Base-by-base conservation (phyloP, 2,888 invertebrate genomes). In the Lagria hirta region DNA sequence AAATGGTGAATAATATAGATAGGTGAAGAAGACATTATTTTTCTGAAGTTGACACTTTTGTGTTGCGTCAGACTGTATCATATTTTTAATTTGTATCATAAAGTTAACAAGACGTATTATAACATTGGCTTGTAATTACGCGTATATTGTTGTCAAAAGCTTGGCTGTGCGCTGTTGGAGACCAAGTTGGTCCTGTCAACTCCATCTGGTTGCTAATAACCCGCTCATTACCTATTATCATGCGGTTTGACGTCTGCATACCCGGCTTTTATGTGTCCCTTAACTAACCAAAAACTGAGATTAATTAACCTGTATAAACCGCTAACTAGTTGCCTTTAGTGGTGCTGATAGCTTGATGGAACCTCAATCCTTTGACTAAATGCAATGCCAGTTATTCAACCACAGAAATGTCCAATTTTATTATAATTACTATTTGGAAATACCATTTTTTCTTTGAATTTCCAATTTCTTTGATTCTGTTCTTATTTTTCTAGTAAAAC, bases 191-290 rank as follows among this genome's bases (percentile, higher is more conserved):
- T 27, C 51, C 61, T 62, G 66, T 65, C 66, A 64, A 51, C 51
- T 38, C 54, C 66, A 66, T 58, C 62, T 65, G 66, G 57, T 50
- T 59, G 57, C 61, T 68, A 68, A 66, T 66, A 65, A 64, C 65
- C 65, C 63, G 62, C 66, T 66, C 65, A 66, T 68, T 68, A 68
- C 63, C 61, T 62, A 63, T 66, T 64, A 65, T 65, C 63, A 63
- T 64, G 64, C 55, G 57, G 59, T 55, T 64, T 60, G 64, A 64
- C 62, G 58, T 62, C 57, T 60, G 58, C 54, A 55, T 57, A 57
- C 54, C 36, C 54, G 54, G 57, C 65, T 60, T 64, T 64, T 65
- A 62, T 64, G 60, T 59, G 58, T 54, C 58, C 60, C 54, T 60
- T 64, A 63, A 66, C 64, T 61, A 64, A 64, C 65, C 64, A 64